phyloP scores from a whole-genome alignment of 2,888 invertebrate species.

The Odontothrips loti region DNA sequence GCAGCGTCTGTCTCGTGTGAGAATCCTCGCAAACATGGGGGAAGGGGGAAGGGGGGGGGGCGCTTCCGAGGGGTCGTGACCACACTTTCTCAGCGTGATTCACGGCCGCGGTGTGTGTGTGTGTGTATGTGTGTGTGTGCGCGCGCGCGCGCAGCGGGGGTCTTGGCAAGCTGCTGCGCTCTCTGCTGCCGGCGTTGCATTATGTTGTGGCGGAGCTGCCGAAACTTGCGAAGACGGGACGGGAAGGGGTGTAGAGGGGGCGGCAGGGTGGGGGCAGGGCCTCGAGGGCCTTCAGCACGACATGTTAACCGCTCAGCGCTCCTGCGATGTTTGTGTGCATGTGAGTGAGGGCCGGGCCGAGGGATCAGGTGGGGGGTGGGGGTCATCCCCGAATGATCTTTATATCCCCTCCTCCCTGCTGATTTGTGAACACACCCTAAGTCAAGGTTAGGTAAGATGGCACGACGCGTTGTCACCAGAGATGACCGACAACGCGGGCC shows the following conservation, averaged over 20 bases:
- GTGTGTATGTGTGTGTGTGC: neutral
- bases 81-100: neutral
- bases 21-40: no score
- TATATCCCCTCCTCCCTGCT: neutral
- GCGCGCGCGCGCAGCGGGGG: neutral
- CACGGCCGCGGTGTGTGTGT: neutral
- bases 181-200: slow-evolving; percentile 7
- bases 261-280: slow-evolving; percentile 18
- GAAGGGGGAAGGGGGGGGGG: no score
- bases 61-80: no score
- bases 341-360: slow-evolving; percentile 24
- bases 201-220: slow-evolving; percentile 18
- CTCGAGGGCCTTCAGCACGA: neutral
- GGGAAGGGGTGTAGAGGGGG: neutral
- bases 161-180: neutral
- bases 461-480: no score
- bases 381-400: neutral
- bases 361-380: neutral
- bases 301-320: neutral
- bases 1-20: no score
- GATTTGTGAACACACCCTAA: no score
- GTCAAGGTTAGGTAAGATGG: no score
- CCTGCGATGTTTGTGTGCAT: neutral
- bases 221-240: slow-evolving; percentile 17
- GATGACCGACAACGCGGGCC: no score